A percentile compares a stretch with the other conserved stretches of the same genome.
phyloP scores from a whole-genome alignment of 2,797 vertebrate genomes.

The Miichthys miiuy region DNA sequence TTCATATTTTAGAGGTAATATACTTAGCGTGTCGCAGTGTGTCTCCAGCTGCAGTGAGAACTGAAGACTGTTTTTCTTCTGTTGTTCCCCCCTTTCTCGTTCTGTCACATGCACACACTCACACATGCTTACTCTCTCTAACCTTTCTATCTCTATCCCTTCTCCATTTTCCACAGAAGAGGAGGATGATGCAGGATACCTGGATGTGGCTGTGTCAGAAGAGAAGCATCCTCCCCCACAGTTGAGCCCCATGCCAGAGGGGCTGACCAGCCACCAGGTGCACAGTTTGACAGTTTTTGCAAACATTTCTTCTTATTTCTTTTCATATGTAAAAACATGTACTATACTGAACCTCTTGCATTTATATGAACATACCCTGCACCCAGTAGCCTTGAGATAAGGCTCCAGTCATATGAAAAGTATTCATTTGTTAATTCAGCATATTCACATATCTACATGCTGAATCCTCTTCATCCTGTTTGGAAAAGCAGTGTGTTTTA shows the following conservation, averaged over 20 bases:
- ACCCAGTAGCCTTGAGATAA: neutral
- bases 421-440: constrained; percentile 26
- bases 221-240: constrained; percentile 90
- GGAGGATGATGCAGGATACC: constrained; percentile 87
- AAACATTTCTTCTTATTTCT: neutral
- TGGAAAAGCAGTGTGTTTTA: constrained; percentile 13
- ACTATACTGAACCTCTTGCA: neutral
- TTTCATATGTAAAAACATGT: neutral
- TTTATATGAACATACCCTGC: constrained; percentile 2
- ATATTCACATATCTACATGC: constrained; percentile 19
- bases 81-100: constrained; percentile 51
- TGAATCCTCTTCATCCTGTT: constrained; percentile 24
- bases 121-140: constrained; percentile 7
- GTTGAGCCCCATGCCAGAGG: constrained; percentile 94
- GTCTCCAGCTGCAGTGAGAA: constrained; percentile 72
- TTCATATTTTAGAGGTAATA: constrained; percentile 76
- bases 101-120: constrained; percentile 8
- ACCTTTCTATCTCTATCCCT: constrained; percentile 29
- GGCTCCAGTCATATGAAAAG: constrained; percentile 34
- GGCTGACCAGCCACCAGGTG: constrained; percentile 94
- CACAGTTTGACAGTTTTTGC: constrained; percentile 10
- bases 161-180: constrained; percentile 75
- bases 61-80: constrained; percentile 61
- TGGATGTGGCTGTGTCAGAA: constrained; percentile 89
- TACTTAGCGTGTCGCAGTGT: constrained; percentile 69